phyloP scores from a whole-genome alignment of 2,113 vertebrate genomes.

The Acanthochromis polyacanthus region DNA sequence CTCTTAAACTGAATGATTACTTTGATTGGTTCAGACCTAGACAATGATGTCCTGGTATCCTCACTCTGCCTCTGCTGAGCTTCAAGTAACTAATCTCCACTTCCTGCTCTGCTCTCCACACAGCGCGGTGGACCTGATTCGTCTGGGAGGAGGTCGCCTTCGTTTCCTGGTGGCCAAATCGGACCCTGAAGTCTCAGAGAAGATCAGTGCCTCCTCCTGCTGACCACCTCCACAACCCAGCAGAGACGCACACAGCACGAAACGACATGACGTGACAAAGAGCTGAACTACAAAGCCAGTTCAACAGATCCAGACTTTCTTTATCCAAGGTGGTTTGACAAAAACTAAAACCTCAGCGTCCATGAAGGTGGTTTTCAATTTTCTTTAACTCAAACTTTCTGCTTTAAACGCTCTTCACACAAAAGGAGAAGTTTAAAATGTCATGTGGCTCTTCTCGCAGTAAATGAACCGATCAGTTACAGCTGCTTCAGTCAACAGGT shows the following conservation, averaged over 20 bases:
- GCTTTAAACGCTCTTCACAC: no score
- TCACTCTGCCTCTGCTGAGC: constrained; percentile 64
- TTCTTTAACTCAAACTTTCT: no score
- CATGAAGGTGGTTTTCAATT: no score
- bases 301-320: no score
- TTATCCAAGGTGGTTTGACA: no score
- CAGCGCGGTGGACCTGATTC: constrained; percentile 96
- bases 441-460: no score
- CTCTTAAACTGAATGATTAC: constrained; percentile 39
- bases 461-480: no score
- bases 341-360: no score
- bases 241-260: neutral
- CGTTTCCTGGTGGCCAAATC: constrained; percentile 95
- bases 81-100: constrained; percentile 54
- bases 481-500: no score
- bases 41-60: constrained; percentile 33
- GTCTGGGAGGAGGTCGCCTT: constrained; percentile 91
- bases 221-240: constrained; percentile 57
- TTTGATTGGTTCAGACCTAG: constrained; percentile 38
- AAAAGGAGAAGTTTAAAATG: no score
- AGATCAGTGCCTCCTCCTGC: constrained; percentile 90
- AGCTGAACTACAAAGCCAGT: no score
- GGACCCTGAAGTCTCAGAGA: constrained; percentile 90
- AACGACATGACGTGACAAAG: no score
- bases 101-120: constrained; percentile 23